A percentile compares a stretch with the other conserved stretches of the same genome.
Evolutionary conservation across 2,113 vertebrate species (phyloP).

Genomic region (Coregonus clupeaformis): DNA sequence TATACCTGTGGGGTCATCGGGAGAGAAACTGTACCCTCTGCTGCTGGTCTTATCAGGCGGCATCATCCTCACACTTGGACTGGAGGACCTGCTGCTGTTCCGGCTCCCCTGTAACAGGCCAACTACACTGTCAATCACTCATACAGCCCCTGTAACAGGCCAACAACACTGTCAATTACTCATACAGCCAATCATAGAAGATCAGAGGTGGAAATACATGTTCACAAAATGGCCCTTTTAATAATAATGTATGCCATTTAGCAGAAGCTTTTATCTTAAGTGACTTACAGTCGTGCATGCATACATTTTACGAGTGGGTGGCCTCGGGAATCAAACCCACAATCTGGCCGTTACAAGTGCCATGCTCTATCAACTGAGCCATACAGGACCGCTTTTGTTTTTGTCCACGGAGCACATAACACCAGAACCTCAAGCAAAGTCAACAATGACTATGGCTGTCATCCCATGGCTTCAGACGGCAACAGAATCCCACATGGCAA

Average conservation of each 20-base stretch:
- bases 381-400: too few relatives aligned
- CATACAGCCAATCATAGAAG: background rate
- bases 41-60: conserved; percentile 85
- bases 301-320: too few relatives aligned
- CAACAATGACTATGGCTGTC: background rate
- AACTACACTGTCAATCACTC: conserved; percentile 9
- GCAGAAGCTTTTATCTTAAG: background rate
- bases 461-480: background rate
- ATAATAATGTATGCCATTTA: background rate
- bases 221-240: background rate
- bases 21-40: conserved; percentile 83
- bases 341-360: too few relatives aligned
- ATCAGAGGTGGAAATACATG: background rate
- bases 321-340: too few relatives aligned
- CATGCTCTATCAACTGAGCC: too few relatives aligned
- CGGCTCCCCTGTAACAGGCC: conserved; percentile 81
- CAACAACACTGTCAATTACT: conserved; percentile 6
- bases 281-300: too few relatives aligned
- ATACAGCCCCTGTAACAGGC: conserved; percentile 68
- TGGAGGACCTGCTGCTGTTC: conserved; percentile 94
- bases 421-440: too few relatives aligned
- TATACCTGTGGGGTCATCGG: conserved; percentile 87
- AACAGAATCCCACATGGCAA: background rate
- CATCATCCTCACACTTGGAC: conserved; percentile 96
- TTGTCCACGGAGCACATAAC: too few relatives aligned